Conservation (phyloP, 2,888 invertebrate species). For the Artemia sp. region DNA sequence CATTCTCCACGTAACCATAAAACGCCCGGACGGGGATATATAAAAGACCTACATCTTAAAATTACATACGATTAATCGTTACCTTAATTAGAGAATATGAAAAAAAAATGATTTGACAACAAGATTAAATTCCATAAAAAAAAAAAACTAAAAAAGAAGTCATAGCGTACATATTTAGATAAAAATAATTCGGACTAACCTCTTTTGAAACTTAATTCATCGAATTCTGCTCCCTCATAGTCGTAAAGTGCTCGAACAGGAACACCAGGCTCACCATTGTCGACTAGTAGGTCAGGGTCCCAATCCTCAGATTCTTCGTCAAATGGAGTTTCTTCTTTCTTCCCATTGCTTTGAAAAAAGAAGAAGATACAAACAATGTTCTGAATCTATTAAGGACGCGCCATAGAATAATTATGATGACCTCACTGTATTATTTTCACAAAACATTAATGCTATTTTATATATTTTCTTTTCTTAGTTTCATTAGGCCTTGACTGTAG, state of each 20-base stretch:
- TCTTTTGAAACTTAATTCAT: slow-evolving; percentile 88
- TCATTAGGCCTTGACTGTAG: too few relatives aligned
- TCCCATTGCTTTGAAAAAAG: slow-evolving; percentile 42
- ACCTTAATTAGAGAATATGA: background rate
- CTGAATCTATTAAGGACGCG: too few relatives aligned
- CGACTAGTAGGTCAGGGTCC: slow-evolving; percentile 55
- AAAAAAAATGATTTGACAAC: too few relatives aligned
- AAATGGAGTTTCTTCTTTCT: slow-evolving; percentile 50
- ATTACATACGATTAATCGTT: too few relatives aligned
- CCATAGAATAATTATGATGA: too few relatives aligned
- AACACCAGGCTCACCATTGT: slow-evolving; percentile 82
- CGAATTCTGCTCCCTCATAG: slow-evolving; percentile 90
- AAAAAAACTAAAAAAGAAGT: background rate
- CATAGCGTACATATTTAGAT: background rate
- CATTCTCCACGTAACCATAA: too few relatives aligned
- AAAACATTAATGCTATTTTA: too few relatives aligned
- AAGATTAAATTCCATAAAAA: too few relatives aligned
- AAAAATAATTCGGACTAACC: slow-evolving; percentile 40
- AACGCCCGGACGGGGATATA: background rate
- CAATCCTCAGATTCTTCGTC: slow-evolving; percentile 59
- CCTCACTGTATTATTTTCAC: too few relatives aligned
- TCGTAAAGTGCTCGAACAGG: slow-evolving; percentile 89
- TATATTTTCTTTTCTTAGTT: too few relatives aligned
- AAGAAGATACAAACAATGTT: too few relatives aligned
- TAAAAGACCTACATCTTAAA: background rate